A percentile compares a stretch with the other conserved stretches of the same genome.
Evolutionary conservation across 2,888 invertebrate species (phyloP).

Genomic region (Dascillus cervinus): DNA sequence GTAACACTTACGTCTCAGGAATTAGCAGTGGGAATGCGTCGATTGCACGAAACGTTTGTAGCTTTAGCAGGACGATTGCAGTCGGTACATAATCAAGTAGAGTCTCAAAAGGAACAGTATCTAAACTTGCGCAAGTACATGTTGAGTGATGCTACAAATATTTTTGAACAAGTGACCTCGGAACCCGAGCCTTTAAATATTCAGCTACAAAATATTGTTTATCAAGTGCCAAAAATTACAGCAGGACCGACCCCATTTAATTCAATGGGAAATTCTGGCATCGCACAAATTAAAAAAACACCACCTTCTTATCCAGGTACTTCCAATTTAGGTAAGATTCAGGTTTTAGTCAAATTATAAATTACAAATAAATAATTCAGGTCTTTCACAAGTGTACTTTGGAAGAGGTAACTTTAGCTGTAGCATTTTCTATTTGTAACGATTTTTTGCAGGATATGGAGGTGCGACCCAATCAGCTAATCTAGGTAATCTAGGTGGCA

Average conservation of each 20-base stretch:
- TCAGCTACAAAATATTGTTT: constrained; percentile 32
- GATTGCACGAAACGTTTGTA: constrained; percentile 80
- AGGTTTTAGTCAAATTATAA: no score
- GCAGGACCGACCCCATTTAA: constrained; percentile 59
- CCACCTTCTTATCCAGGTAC: constrained; percentile 34
- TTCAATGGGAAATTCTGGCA: constrained; percentile 24
- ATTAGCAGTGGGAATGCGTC: constrained; percentile 66
- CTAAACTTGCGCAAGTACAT: constrained; percentile 72
- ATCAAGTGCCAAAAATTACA: constrained; percentile 43
- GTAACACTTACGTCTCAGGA: constrained; percentile 64
- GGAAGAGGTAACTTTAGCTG: no score
- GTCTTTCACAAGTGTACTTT: no score
- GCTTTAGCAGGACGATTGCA: constrained; percentile 82
- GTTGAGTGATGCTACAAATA: constrained; percentile 71
- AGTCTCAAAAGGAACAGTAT: constrained; percentile 77
- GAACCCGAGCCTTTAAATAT: constrained; percentile 26
- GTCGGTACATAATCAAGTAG: constrained; percentile 69
- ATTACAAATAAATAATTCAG: no score
- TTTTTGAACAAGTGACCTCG: constrained; percentile 52
- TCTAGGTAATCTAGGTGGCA: no score
- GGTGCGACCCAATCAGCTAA: no score
- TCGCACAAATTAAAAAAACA: constrained; percentile 34
- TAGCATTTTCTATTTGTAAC: no score
- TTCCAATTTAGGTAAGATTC: constrained; percentile 24
- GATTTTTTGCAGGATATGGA: no score